phyloP scores from a whole-genome alignment of 2,888 invertebrate species.

The Clusia tigrina region DNA sequence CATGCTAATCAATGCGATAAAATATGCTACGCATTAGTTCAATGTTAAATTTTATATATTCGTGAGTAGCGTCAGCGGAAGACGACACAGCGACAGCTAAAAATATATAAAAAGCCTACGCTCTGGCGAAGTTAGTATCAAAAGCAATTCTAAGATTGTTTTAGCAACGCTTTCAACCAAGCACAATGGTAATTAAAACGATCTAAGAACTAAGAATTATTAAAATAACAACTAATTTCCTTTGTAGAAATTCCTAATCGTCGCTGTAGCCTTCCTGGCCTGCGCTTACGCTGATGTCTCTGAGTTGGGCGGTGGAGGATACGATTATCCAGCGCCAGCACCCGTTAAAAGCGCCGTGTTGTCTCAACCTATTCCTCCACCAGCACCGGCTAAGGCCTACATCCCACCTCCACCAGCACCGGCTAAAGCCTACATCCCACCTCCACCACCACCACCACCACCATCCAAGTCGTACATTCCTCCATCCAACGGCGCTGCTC shows the following conservation, averaged over 20 bases:
- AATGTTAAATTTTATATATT: not conserved
- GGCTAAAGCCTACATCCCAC: not conserved
- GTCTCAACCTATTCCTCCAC: constrained; percentile 38
- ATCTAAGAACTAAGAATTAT: too few relatives aligned
- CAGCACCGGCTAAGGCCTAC: not conserved
- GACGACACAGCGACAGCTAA: too few relatives aligned
- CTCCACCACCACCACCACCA: constrained; percentile 12
- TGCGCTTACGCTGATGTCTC: constrained; percentile 49
- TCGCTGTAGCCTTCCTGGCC: constrained; percentile 52
- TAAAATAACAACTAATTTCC: not conserved
- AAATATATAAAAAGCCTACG: too few relatives aligned
- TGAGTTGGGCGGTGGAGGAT: constrained; percentile 47
- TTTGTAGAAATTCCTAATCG: constrained; percentile 46
- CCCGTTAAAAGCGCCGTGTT: too few relatives aligned
- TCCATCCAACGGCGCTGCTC: constrained; percentile 19
- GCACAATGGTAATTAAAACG: not conserved
- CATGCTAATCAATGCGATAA: too few relatives aligned
- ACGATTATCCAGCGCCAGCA: constrained; percentile 42
- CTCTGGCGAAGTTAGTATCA: not conserved
- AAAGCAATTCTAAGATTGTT: not conserved
- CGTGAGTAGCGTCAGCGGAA: not conserved
- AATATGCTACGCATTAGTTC: too few relatives aligned
- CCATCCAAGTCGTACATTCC: constrained; percentile 24
- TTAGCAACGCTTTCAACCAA: not conserved
- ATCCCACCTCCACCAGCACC: not conserved